Evolutionary conservation across 2,888 invertebrate species (phyloP).

Genomic region (Luffia ferchaultella): DNA sequence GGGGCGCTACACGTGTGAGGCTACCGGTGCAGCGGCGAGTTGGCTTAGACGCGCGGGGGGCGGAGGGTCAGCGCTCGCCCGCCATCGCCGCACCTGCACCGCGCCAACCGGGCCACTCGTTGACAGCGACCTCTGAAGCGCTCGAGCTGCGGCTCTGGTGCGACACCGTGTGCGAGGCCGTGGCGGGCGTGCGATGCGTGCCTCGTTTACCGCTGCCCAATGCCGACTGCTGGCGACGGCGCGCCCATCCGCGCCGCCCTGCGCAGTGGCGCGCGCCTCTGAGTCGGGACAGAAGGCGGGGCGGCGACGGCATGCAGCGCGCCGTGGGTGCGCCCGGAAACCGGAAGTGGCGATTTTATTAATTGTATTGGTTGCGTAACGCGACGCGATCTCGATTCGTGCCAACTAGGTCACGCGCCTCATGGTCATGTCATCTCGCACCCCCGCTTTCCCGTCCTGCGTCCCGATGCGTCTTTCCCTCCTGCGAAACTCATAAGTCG

Average conservation of each 20-base stretch:
- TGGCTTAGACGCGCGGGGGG: too few species aligned
- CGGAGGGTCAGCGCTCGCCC: too few species aligned
- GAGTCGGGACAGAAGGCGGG: too few species aligned
- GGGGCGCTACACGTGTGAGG: not conserved
- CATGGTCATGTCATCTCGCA: not conserved
- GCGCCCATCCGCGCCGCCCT: too few species aligned
- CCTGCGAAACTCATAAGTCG: not conserved
- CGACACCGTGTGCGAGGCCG: conserved; percentile 4
- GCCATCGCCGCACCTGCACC: too few species aligned
- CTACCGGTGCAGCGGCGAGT: not conserved
- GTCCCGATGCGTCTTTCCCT: too few species aligned
- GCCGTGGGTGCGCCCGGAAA: too few species aligned
- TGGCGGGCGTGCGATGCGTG: conserved; percentile 7
- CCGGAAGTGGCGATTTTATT: conserved; percentile 9
- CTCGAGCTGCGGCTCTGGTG: too few species aligned
- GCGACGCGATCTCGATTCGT: not conserved
- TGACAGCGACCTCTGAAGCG: too few species aligned
- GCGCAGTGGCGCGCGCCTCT: conserved; percentile 3
- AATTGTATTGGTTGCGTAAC: conserved; percentile 7
- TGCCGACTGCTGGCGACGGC: conserved; percentile 13
- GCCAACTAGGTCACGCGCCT: not conserved
- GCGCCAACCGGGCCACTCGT: too few species aligned
- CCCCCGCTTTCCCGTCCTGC: not conserved
- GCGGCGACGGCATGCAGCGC: too few species aligned
- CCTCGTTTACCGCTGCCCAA: conserved; percentile 9